Percentiles rank a stretch among this genome's conserved stretches.
phyloP scores from a whole-genome alignment of 2,888 invertebrate species.

The Spilosoma lubricipeda region DNA sequence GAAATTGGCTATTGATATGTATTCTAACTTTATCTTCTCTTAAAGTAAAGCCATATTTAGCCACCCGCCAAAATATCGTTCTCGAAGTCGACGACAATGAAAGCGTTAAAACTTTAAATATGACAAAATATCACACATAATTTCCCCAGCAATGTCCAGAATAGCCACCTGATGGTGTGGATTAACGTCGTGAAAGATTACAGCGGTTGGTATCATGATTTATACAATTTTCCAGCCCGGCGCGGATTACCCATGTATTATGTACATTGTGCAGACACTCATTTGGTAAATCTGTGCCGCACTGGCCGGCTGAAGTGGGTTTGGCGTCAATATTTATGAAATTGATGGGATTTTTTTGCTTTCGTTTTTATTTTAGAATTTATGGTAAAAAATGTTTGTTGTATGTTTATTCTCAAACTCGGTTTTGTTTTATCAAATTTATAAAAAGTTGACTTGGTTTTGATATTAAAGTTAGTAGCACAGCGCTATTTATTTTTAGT shows the following conservation, averaged over 20 bases:
- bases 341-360: not conserved
- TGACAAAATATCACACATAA: constrained; percentile 6
- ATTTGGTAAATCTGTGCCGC: constrained; percentile 14
- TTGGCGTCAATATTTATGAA: constrained; percentile 7
- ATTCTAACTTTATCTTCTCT: not conserved
- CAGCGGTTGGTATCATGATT: constrained; percentile 65
- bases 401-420: not conserved
- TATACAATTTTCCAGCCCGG: constrained; percentile 65
- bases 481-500: too few relatives aligned
- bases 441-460: not conserved
- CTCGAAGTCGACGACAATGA: not conserved
- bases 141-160: constrained; percentile 31
- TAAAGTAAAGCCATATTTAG: too few relatives aligned
- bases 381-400: not conserved
- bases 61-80: not conserved
- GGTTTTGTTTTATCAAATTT: not conserved
- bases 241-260: constrained; percentile 45
- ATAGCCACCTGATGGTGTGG: constrained; percentile 51
- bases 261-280: constrained; percentile 18
- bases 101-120: not conserved
- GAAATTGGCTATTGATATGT: not conserved
- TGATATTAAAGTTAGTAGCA: not conserved
- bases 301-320: constrained; percentile 3
- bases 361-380: not conserved
- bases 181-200: constrained; percentile 75